A percentile compares a stretch with the other conserved stretches of the same genome.
phyloP scores from a whole-genome alignment of 2,113 vertebrate species.

The Macquaria australasica region DNA sequence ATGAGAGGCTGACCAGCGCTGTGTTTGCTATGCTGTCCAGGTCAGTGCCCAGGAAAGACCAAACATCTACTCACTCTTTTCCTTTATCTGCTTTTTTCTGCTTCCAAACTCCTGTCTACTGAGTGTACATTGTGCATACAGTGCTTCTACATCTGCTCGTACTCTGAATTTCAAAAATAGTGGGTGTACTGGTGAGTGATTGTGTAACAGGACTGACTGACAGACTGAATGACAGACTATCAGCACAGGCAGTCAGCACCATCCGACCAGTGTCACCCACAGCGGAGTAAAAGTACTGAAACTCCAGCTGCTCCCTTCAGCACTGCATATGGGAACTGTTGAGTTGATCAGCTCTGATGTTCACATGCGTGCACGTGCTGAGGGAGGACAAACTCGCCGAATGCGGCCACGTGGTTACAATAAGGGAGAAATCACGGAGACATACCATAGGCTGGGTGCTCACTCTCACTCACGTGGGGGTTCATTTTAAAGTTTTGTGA shows the following conservation, averaged over 20 bases:
- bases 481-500: constrained; percentile 6
- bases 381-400: constrained; percentile 30
- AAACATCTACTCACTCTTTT: constrained; percentile 30
- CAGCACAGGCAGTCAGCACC: constrained; percentile 10
- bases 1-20: constrained; percentile 56
- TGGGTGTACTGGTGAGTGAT: neutral
- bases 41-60: constrained; percentile 66
- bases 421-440: constrained; percentile 40
- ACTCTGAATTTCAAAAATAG: neutral
- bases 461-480: constrained; percentile 3
- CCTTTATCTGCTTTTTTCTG: constrained; percentile 16
- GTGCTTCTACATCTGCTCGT: neutral
- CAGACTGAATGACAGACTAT: constrained; percentile 36
- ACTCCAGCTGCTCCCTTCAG: constrained; percentile 46
- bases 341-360: constrained; percentile 35
- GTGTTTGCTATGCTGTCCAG: constrained; percentile 62
- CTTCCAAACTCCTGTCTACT: neutral
- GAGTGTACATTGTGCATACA: neutral
- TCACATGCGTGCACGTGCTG: constrained; percentile 44
- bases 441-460: constrained; percentile 11
- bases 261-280: constrained; percentile 15
- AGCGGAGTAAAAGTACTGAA: constrained; percentile 8
- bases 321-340: neutral
- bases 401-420: constrained; percentile 64
- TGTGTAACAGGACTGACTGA: constrained; percentile 11